Conservation (phyloP, 1,140 invertebrate species). For the Cyrtorhinus lividipennis region DNA sequence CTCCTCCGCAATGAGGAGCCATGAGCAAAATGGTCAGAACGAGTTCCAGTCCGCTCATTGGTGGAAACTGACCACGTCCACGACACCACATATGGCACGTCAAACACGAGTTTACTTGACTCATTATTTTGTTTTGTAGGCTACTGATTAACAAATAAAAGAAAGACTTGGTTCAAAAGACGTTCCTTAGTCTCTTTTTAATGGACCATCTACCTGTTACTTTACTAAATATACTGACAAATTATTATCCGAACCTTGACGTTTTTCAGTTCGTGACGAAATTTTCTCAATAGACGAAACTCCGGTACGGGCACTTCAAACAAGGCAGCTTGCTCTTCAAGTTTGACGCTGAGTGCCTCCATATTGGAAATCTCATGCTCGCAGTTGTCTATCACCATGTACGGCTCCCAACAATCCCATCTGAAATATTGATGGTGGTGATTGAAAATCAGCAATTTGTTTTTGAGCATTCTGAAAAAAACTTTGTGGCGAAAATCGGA, state of each 20-base stretch:
- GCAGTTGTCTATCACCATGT: conserved; percentile 56
- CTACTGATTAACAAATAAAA: no score
- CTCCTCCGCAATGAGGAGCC: conserved; percentile 3
- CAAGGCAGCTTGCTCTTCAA: conserved; percentile 60
- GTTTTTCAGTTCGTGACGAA: conserved; percentile 60
- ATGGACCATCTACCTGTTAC: no score
- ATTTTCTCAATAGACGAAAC: conserved; percentile 57
- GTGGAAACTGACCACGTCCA: no score
- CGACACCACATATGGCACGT: no score
- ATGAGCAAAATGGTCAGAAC: no score
- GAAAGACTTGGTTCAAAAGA: no score
- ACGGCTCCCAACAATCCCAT: conserved; percentile 52
- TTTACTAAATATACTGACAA: no score
- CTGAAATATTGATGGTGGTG: conserved; percentile 27
- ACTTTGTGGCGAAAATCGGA: background rate
- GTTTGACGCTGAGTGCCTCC: conserved; percentile 48
- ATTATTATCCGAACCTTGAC: no score
- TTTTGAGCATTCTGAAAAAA: background rate
- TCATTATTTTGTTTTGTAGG: no score
- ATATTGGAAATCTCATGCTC: conserved; percentile 49
- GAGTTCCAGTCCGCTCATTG: no score
- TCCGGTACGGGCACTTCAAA: conserved; percentile 79
- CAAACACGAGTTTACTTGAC: no score
- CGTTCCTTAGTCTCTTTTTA: no score
- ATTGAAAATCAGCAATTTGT: background rate